These are phyloP conservation scores for Micrasema longulum DNA, from an alignment of 1,140 invertebrate genomes.

Conservation along the genomic window DNA sequence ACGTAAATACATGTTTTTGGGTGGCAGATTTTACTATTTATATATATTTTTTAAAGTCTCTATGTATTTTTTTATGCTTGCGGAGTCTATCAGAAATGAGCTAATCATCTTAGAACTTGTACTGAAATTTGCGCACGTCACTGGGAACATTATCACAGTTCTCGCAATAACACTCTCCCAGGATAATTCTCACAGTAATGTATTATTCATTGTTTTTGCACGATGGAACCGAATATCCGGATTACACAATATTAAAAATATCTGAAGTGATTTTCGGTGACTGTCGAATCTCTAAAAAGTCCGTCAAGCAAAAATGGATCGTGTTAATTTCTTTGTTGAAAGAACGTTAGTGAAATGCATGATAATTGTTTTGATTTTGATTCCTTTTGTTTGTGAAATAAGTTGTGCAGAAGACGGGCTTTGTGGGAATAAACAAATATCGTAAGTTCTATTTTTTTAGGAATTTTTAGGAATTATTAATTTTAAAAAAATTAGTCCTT, in stretches of 20 bases:
- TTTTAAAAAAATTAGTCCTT: too few species aligned
- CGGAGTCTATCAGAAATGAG: too few species aligned
- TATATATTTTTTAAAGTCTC: too few species aligned
- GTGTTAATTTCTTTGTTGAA: background rate
- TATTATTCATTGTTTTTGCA: conserved; percentile 19
- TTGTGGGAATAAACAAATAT: conserved; percentile 25
- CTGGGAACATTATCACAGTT: background rate
- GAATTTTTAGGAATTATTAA: too few species aligned
- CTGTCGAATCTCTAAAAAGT: background rate
- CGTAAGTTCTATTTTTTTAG: too few species aligned
- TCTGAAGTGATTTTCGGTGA: background rate
- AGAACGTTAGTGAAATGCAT: background rate
- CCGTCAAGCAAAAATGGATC: background rate
- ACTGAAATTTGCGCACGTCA: background rate
- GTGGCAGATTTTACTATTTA: too few species aligned
- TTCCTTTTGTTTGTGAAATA: background rate
- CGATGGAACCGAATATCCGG: background rate
- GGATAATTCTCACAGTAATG: conserved; percentile 15
- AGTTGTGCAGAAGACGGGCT: conserved; percentile 11
- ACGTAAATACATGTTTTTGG: too few species aligned
- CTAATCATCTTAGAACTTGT: too few species aligned
- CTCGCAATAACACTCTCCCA: conserved; percentile 15
- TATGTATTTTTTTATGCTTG: too few species aligned
- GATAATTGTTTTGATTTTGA: background rate
- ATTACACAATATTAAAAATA: background rate